Percentiles rank a stretch among this genome's conserved stretches.
These are phyloP conservation scores for Drosophila murphyi DNA, from an alignment of 1,140 invertebrate genomes.

Conservation along the genomic window DNA sequence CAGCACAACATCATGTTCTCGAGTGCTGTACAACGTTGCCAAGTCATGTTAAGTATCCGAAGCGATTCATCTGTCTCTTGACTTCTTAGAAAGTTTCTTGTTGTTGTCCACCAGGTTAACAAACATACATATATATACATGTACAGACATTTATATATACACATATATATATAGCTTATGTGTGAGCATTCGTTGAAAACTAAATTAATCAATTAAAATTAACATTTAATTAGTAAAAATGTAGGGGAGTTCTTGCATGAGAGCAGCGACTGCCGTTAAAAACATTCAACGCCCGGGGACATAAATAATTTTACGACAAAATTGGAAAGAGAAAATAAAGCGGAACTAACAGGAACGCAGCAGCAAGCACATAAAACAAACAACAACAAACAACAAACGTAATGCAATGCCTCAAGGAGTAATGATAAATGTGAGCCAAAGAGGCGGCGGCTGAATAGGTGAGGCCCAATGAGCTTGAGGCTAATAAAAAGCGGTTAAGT, in stretches of 20 bases:
- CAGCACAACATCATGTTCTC: conserved; percentile 54
- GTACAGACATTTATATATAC: not conserved
- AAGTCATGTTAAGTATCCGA: conserved; percentile 16
- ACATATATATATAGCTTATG: not conserved
- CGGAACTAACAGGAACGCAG: conserved; percentile 23
- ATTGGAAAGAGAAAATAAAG: conserved; percentile 28
- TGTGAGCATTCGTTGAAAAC: conserved; percentile 9
- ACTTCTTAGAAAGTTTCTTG: not conserved
- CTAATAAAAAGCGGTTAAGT: conserved; percentile 75
- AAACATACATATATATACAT: not conserved
- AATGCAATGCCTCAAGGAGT: conserved; percentile 47
- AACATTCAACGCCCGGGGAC: conserved; percentile 60
- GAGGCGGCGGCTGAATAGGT: not conserved
- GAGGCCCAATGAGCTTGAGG: not conserved
- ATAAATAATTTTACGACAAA: conserved; percentile 73
- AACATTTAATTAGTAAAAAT: conserved; percentile 76
- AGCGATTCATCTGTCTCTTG: not conserved
- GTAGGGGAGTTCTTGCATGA: conserved; percentile 17
- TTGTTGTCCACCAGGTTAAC: not conserved
- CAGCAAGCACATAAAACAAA: conserved; percentile 38
- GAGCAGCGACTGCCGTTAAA: conserved; percentile 49
- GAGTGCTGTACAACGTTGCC: conserved; percentile 19
- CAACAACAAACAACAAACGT: conserved; percentile 28
- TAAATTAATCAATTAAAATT: conserved; percentile 73
- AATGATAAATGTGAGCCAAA: conserved; percentile 44